Evolutionary conservation across 2,888 invertebrate species (phyloP).

Genomic region (Oscheius onirici): DNA sequence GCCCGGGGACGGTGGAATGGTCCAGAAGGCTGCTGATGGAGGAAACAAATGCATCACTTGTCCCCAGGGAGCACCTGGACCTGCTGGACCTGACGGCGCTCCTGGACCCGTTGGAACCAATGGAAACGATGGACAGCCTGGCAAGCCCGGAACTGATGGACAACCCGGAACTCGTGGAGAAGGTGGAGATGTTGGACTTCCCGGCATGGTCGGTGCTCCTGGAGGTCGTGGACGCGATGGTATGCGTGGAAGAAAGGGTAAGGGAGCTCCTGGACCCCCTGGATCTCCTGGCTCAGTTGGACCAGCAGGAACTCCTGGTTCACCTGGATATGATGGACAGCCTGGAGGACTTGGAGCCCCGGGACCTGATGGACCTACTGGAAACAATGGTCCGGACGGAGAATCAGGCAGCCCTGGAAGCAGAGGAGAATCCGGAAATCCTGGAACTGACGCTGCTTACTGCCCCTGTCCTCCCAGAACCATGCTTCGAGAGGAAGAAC

Average conservation of each 20-base stretch:
- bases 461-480: not conserved
- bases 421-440: not conserved
- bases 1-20: constrained; percentile 46
- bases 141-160: not conserved
- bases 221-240: constrained; percentile 20
- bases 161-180: not conserved
- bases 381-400: not conserved
- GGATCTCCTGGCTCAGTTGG: constrained; percentile 51
- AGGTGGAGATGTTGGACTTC: not conserved
- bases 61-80: not conserved
- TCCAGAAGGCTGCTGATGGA: constrained; percentile 47
- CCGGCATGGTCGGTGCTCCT: not conserved
- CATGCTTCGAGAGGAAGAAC: not conserved
- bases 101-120: constrained; percentile 1
- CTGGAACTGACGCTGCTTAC: not conserved
- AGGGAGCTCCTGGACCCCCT: constrained; percentile 45
- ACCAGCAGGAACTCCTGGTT: constrained; percentile 52
- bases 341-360: constrained; percentile 38
- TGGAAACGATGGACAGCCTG: constrained; percentile 15
- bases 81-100: not conserved
- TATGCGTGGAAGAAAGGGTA: not conserved
- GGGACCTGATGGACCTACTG: constrained; percentile 39
- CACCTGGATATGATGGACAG: constrained; percentile 54
- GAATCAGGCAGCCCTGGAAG: not conserved
- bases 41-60: constrained; percentile 33